Conservation (phyloP, 2,888 invertebrate genomes). For the Merodon equestris region DNA sequence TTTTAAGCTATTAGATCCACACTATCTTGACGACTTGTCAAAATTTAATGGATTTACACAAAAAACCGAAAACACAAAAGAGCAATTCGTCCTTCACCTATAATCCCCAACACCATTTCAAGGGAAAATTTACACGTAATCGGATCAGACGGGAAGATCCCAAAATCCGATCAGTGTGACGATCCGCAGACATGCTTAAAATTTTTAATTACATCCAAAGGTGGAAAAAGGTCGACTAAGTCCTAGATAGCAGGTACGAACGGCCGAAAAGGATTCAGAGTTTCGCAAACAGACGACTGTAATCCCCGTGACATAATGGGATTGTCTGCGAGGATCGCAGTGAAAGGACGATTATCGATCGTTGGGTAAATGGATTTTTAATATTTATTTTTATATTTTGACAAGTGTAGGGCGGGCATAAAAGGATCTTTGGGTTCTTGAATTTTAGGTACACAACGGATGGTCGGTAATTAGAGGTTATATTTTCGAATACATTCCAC, state of each 20-base stretch:
- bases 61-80: conserved; percentile 25
- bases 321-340: conserved; percentile 23
- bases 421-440: conserved; percentile 16
- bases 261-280: conserved; percentile 37
- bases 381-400: conserved; percentile 61
- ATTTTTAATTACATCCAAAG: conserved; percentile 41
- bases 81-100: conserved; percentile 60
- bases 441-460: conserved; percentile 5
- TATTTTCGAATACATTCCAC: background rate
- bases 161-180: conserved; percentile 44
- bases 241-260: conserved; percentile 24
- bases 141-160: background rate
- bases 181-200: conserved; percentile 40
- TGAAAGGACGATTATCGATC: conserved; percentile 54
- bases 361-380: conserved; percentile 60
- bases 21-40: conserved; percentile 51
- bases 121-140: background rate
- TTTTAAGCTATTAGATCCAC: background rate
- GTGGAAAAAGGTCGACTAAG: conserved; percentile 38
- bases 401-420: conserved; percentile 44
- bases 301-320: conserved; percentile 63
- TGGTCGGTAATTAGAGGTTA: conserved; percentile 49
- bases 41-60: conserved; percentile 40
- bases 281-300: conserved; percentile 39
- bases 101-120: conserved; percentile 53